Evolutionary conservation across 64 coral and sea anemone genomes (phyloP), one percentile per base, ranked within the genome.

Genomic region (Hydrozoanthus tunicans): DNA sequence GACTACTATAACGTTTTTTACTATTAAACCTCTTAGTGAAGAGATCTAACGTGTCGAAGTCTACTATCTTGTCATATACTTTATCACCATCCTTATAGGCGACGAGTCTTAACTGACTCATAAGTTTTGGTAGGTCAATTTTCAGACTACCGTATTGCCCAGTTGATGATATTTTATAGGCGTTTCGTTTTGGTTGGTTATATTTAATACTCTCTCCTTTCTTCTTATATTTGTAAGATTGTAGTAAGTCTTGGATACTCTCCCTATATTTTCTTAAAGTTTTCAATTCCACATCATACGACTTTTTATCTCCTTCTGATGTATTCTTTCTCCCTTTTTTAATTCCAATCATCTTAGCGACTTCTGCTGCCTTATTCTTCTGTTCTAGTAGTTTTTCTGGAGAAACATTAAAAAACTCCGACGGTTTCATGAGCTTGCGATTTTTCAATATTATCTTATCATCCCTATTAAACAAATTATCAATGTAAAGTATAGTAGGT

Each of bases 171-270:
- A 92, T 62, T 66, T 92, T 92, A 74, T 85, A 85, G 3, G 91
- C 91, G 63, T 92, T 92, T 56, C 91, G 9, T 74, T 84, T 92
- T 92, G 53, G 65, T 77, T 92, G 91, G 51, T 43, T 92, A 25
- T 92, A 92, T 10, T 20, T 20, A 20, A 92, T 1, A 56, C 91
- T 81, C 5, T 25, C 53, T 7, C 80, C 91, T 73, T 72, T 62
- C 4, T 59, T 20, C 20, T 20, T 25, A 53, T 64, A 68, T 27
- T 91, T 80, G 0, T 1, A 58, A 67, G 60, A 77, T 59, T 91
- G 77, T 24, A 5, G 5, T 1, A 91, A 6, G 9, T 66, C 20
- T 15, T 5, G 20, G 52, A 81, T 56, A 14, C 70, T 14, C 25
- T 91, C 71, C 58, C 20, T 81, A 78, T 91, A 91, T 23, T 81